These are phyloP conservation scores for Trachelus iudaicus DNA, from an alignment of 2,888 invertebrate species.

Conservation along the genomic window DNA sequence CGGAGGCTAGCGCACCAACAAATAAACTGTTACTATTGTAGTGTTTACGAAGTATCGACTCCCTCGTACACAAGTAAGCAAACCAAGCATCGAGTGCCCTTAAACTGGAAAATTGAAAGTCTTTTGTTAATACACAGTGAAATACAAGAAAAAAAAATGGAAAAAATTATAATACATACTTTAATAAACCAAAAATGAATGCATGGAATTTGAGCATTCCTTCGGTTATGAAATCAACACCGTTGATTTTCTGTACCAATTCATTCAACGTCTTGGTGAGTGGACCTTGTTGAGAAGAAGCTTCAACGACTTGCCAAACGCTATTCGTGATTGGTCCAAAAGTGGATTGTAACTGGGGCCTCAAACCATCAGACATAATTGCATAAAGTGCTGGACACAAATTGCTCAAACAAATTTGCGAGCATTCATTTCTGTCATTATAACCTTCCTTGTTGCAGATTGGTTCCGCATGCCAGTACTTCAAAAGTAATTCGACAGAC, in stretches of 20 bases:
- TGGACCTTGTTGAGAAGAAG: constrained; percentile 87
- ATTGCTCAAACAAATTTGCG: constrained; percentile 78
- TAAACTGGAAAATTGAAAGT: constrained; percentile 69
- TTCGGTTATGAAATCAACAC: constrained; percentile 84
- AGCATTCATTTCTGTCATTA: constrained; percentile 73
- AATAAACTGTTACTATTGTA: constrained; percentile 82
- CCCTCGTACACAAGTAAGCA: constrained; percentile 85
- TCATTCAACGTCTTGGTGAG: constrained; percentile 86
- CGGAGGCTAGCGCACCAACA: constrained; percentile 69
- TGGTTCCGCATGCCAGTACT: constrained; percentile 73
- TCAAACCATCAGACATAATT: constrained; percentile 86
- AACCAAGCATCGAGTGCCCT: constrained; percentile 92
- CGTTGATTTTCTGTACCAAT: constrained; percentile 83
- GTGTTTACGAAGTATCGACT: constrained; percentile 83
- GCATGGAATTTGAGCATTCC: constrained; percentile 90
- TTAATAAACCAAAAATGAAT: constrained; percentile 86
- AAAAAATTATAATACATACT: constrained; percentile 69
- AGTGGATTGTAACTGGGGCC: constrained; percentile 82
- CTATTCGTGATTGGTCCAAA: constrained; percentile 89
- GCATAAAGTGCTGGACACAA: constrained; percentile 88
- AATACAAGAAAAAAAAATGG: background rate
- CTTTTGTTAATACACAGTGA: background rate
- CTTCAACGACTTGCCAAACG: constrained; percentile 91
- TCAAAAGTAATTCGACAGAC: constrained; percentile 80
- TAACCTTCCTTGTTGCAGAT: constrained; percentile 67